Percentiles rank a stretch among this genome's conserved stretches.
Evolutionary conservation across 2,797 vertebrate genomes (phyloP).

Genomic region (Siniperca obscura): DNA sequence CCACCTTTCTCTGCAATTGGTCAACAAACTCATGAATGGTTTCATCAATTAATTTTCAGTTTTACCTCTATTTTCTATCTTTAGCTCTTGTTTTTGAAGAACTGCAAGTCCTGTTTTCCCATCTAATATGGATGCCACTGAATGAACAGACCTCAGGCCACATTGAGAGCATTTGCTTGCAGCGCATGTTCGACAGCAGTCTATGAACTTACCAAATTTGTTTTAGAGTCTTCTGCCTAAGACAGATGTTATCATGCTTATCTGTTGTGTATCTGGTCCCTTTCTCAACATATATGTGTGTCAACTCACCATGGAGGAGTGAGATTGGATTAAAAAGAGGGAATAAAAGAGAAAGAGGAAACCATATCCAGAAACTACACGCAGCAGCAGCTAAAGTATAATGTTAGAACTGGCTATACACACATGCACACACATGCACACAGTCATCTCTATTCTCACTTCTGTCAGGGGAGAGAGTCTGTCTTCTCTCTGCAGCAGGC

Average conservation of each 20-base stretch:
- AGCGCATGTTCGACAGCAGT: not conserved
- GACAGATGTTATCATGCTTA: conserved; percentile 1
- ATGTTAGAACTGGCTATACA: conserved; percentile 42
- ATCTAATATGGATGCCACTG: conserved; percentile 1
- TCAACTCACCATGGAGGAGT: conserved; percentile 20
- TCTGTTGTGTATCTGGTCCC: conserved; percentile 24
- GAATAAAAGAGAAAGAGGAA: conserved; percentile 11
- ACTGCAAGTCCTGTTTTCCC: not conserved
- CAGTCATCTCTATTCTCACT: conserved; percentile 64
- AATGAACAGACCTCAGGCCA: conserved; percentile 18
- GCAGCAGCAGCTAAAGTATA: conserved; percentile 26
- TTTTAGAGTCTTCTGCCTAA: not conserved
- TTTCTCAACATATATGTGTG: conserved; percentile 29
- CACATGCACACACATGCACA: conserved; percentile 42
- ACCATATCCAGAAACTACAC: conserved; percentile 35
- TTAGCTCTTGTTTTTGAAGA: conserved; percentile 8
- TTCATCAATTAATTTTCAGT: not conserved
- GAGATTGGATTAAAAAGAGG: conserved; percentile 31
- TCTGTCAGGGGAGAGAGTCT: conserved; percentile 66
- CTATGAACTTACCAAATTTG: not conserved
- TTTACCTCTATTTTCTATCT: not conserved
- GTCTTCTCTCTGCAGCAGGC: conserved; percentile 72
- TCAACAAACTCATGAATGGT: not conserved
- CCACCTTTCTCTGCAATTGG: not conserved
- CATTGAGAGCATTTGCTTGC: not conserved